Conservation (phyloP, 2,113 vertebrate species). For the Muntiacus muntjak region DNA sequence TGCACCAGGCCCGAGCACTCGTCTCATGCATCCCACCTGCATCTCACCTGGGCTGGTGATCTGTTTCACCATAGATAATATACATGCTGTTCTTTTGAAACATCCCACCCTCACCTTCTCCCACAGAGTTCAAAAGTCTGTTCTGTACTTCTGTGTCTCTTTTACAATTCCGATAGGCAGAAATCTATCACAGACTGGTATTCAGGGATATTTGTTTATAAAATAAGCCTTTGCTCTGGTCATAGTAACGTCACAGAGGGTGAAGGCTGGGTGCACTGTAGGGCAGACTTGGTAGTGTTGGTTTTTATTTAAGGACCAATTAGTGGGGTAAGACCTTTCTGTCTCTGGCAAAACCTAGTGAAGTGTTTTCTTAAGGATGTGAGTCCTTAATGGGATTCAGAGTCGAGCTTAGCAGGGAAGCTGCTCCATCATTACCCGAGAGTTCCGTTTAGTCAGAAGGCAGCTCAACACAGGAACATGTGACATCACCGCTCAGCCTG, state of each 20-base stretch:
- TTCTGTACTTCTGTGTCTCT: no score
- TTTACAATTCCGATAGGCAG: not conserved
- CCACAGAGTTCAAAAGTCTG: no score
- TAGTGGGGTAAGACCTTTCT: not conserved
- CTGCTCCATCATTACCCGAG: not conserved
- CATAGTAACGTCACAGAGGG: not conserved
- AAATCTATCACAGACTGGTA: not conserved
- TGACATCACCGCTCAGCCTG: slow-evolving; percentile 19
- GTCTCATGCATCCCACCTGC: no score
- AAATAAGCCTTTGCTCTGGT: not conserved
- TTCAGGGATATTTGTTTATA: not conserved
- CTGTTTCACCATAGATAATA: no score
- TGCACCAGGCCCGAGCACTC: no score
- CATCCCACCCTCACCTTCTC: no score
- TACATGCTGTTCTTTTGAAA: no score
- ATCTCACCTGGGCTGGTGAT: no score
- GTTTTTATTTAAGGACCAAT: not conserved
- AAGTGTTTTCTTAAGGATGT: not conserved
- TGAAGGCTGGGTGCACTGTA: rapidly evolving
- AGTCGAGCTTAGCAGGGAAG: rapidly evolving
- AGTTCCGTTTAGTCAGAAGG: not conserved
- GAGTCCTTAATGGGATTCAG: not conserved
- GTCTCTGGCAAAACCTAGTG: not conserved
- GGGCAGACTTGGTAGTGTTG: rapidly evolving
- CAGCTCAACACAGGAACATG: not conserved